A percentile compares a stretch with the other conserved stretches of the same genome.
Conservation (phyloP, 2,888 invertebrate species). For the Euplagia quadripunctaria region DNA sequence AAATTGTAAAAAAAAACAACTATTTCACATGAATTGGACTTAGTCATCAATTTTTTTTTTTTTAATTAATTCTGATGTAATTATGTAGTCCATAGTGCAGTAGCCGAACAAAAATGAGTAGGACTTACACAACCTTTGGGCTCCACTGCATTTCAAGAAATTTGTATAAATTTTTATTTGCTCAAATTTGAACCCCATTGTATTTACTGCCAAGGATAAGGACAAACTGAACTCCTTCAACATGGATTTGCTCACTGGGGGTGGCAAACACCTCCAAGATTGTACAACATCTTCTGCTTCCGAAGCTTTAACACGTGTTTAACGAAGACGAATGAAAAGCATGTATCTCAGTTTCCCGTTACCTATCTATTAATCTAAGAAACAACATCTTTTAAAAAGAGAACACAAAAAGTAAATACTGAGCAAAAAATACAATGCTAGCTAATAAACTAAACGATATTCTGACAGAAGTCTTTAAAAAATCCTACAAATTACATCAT, state of each 20-base stretch:
- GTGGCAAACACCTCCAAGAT: not conserved
- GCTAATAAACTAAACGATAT: conserved; percentile 17
- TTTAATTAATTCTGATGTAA: not conserved
- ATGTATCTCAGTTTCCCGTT: not conserved
- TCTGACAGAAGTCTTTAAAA: not conserved
- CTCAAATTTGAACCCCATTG: not conserved
- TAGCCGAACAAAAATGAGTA: not conserved
- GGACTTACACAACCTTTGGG: not conserved
- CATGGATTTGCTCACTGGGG: not conserved
- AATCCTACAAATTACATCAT: conserved; percentile 43
- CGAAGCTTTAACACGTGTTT: not conserved
- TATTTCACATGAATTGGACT: no score
- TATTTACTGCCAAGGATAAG: not conserved
- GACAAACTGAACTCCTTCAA: not conserved
- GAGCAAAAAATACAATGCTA: not conserved
- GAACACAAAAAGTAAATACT: not conserved
- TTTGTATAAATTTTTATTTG: no score
- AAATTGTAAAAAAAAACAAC: no score
- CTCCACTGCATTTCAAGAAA: not conserved
- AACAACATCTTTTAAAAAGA: not conserved
- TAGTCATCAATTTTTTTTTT: not conserved
- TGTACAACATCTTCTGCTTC: no score
- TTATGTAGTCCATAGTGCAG: no score
- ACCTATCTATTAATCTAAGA: not conserved
- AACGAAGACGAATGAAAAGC: not conserved